Base-by-base conservation (phyloP, 1,140 invertebrate genomes). In the Meteorus sp. region DNA sequence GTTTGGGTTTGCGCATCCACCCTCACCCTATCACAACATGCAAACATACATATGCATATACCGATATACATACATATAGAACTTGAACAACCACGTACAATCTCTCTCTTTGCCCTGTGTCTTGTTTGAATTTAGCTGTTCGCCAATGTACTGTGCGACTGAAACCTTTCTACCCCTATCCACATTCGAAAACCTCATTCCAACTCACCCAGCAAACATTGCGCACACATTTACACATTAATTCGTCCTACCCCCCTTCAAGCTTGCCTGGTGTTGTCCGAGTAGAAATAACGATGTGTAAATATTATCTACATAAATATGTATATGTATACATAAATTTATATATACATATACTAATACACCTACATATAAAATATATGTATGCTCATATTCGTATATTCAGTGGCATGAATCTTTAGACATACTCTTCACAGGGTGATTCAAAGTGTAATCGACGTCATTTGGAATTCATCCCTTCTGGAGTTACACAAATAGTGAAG, bases 111-210 rank as follows among this genome's bases (percentile, higher is more conserved):
- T 61, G 27, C 53, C 41, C n/a, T 33, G 33, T 52, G 33, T 31
- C 23, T 48, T 58, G 56, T 58, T 58, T 58, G 47, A 58, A 58
- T 58, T 51, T 51, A 58, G 56, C 48, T 51, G 45, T 58, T 33
- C 48, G 23, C 48, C 23, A 25, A 58, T 39, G 55, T 33, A 37
- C 44, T 27, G 48, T 37, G 48, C 35, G 48, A 51, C 47, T 11
- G 56, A 57, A 57, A 48, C 55, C 31, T 57, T 57, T 57, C 55
- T 31, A 31, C 29, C 20, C 55, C 19, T n/a, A n/a, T 45, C 54
- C 25, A 29, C 22, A 39, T n/a, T 27, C 41, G 20, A 31, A 29
- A 29, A 29, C 4, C 27, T 29, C 27, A n/a, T 39, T 15, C 11
- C 35, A 39, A 13, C 15, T 4, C 35, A 39, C 31, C 19, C 20